phyloP scores from a whole-genome alignment of 2,797 vertebrate genomes.

The Phrynocephalus vlangalii region DNA sequence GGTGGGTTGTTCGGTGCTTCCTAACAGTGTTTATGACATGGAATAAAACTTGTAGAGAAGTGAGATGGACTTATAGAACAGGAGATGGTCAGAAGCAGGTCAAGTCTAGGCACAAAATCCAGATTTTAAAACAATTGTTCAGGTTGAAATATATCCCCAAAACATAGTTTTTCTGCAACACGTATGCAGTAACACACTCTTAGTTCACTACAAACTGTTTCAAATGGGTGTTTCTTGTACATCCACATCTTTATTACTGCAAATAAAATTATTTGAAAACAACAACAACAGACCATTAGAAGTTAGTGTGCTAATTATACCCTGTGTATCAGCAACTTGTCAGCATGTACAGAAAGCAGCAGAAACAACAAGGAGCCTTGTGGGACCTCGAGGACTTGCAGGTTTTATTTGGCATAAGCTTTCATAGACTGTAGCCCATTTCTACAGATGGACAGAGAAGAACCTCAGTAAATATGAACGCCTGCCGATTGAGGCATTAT shows the following conservation, averaged over 20 bases:
- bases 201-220: constrained; percentile 11
- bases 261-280: constrained; percentile 61
- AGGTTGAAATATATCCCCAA: constrained; percentile 12
- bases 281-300: constrained; percentile 36
- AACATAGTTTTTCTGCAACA: background rate
- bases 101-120: constrained; percentile 20
- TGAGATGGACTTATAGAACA: too few species aligned
- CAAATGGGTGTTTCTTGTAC: constrained; percentile 27
- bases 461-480: too few species aligned
- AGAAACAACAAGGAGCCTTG: background rate
- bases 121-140: background rate
- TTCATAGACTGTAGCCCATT: too few species aligned
- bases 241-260: constrained; percentile 66
- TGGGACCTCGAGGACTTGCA: too few species aligned
- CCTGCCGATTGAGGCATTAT: too few species aligned
- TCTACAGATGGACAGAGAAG: too few species aligned
- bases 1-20: constrained; percentile 16
- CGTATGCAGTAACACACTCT: background rate
- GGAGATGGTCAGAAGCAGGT: background rate
- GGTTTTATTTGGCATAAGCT: too few species aligned
- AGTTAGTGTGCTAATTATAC: constrained; percentile 58
- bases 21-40: too few species aligned
- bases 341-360: constrained; percentile 59
- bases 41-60: too few species aligned
- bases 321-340: constrained; percentile 51